A percentile compares a stretch with the other conserved stretches of the same genome.
Conservation (phyloP, 2,797 vertebrate species). For the Sylvia borin region DNA sequence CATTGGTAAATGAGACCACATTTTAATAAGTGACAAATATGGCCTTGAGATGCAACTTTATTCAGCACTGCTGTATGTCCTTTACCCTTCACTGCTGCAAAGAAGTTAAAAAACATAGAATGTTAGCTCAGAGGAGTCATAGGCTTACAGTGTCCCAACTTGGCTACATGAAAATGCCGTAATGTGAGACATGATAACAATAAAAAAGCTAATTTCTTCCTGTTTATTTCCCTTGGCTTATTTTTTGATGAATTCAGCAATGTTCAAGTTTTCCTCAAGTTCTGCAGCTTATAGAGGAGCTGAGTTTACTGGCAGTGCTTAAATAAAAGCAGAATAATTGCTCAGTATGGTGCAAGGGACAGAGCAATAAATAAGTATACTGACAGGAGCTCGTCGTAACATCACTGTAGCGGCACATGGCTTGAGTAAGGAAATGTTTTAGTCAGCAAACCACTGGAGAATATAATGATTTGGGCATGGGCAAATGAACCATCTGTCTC, state of each 20-base stretch:
- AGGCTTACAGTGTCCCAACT: background rate
- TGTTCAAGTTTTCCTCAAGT: background rate
- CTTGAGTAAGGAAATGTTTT: background rate
- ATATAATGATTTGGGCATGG: background rate
- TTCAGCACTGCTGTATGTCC: background rate
- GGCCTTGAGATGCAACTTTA: background rate
- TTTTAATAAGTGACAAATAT: background rate
- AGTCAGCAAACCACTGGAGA: background rate
- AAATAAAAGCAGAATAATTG: slow-evolving; percentile 5
- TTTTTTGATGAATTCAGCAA: background rate
- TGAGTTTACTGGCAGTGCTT: background rate
- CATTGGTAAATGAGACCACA: background rate
- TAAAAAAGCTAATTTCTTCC: background rate
- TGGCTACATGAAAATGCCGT: background rate
- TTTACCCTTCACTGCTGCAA: background rate
- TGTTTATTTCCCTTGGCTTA: background rate
- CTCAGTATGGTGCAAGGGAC: background rate
- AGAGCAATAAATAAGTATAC: background rate
- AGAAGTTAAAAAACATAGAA: background rate
- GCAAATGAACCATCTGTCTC: background rate
- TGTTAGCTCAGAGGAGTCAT: background rate
- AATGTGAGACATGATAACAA: background rate
- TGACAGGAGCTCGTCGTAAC: background rate
- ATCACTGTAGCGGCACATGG: background rate
- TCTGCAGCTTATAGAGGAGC: background rate